Percentiles rank a stretch among this genome's conserved stretches.
These are phyloP conservation scores for Watersipora subatra DNA, from an alignment of 1,140 invertebrate genomes.

Conservation along the genomic window DNA sequence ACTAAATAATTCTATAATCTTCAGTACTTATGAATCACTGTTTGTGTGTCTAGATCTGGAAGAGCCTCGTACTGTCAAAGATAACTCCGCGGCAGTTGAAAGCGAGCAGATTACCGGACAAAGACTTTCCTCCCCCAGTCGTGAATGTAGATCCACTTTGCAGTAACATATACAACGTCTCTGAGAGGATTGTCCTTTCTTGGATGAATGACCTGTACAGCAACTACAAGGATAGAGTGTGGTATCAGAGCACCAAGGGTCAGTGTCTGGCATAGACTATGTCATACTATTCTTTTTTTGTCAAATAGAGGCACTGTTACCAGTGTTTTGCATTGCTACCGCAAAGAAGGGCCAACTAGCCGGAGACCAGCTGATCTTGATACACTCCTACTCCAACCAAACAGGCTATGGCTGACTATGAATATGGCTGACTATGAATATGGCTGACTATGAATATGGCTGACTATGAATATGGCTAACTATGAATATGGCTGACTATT, in stretches of 20 bases:
- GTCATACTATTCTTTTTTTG: background rate
- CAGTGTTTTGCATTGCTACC: background rate
- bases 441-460: too few relatives aligned
- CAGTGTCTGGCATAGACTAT: background rate
- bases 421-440: too few relatives aligned
- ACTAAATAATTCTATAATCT: too few relatives aligned
- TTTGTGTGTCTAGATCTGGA: background rate
- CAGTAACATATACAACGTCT: constrained; percentile 36
- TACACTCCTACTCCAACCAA: too few relatives aligned
- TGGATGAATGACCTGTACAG: constrained; percentile 40
- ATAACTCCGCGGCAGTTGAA: constrained; percentile 33
- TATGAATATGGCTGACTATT: too few relatives aligned
- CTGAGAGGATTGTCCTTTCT: constrained; percentile 34
- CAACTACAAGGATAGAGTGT: constrained; percentile 27
- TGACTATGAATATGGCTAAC: too few relatives aligned
- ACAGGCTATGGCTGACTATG: too few relatives aligned
- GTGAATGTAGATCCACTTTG: constrained; percentile 33
- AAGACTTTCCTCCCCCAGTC: constrained; percentile 21
- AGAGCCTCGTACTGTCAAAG: constrained; percentile 31
- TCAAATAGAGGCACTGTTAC: background rate
- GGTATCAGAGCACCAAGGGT: constrained; percentile 29
- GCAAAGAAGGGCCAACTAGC: too few relatives aligned
- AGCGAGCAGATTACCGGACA: constrained; percentile 20
- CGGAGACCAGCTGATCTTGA: too few relatives aligned
- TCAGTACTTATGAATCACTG: too few relatives aligned